Evolutionary conservation across 2,113 vertebrate species (phyloP).

Genomic region (Okapia johnstoni): DNA sequence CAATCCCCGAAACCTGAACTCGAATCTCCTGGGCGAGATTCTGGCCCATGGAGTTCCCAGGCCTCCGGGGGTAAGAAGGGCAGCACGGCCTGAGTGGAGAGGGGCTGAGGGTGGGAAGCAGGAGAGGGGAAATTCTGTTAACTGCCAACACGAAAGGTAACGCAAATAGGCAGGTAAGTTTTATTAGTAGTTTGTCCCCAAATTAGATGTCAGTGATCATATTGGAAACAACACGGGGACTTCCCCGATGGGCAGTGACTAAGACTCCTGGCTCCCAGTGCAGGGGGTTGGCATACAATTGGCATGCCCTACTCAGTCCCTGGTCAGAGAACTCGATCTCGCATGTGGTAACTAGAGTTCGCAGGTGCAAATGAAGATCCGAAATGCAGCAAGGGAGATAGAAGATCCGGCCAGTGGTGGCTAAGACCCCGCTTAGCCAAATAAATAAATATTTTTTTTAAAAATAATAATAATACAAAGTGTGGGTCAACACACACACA

Average conservation of each 20-base stretch:
- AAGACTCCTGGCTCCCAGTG: neutral
- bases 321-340: neutral
- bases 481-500: neutral
- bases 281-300: neutral
- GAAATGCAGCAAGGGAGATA: neutral
- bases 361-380: neutral
- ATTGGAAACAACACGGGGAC: neutral
- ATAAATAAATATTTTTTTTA: neutral
- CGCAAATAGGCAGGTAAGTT: neutral
- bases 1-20: neutral
- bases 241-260: neutral
- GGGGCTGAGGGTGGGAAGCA: accelerated
- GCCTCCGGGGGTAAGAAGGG: neutral
- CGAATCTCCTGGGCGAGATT: neutral
- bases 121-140: neutral
- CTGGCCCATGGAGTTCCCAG: neutral
- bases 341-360: neutral
- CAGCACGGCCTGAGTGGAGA: accelerated
- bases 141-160: neutral
- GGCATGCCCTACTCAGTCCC: neutral
- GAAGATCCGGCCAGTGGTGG: neutral
- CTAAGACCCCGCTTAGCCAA: neutral
- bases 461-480: neutral
- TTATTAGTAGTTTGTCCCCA: neutral
- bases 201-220: neutral